Conservation (phyloP, 2,888 invertebrate genomes). For the Caprella mutica region DNA sequence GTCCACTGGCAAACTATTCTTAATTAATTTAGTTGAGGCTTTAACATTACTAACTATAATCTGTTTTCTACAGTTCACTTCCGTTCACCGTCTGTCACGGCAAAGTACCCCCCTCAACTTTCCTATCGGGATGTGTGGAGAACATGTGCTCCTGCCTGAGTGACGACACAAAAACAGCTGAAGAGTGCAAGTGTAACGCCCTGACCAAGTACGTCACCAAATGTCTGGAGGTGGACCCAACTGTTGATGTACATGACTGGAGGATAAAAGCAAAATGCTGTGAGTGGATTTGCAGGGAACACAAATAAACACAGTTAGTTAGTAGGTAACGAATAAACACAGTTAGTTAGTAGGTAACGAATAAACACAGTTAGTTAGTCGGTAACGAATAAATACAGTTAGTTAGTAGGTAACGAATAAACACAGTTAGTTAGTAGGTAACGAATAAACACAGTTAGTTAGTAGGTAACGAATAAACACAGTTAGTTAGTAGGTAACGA, state of each 20-base stretch:
- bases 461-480: no score
- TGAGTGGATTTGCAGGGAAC: no score
- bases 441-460: no score
- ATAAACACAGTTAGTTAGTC: no score
- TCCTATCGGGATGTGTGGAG: constrained; percentile 60
- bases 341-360: no score
- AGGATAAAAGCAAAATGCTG: constrained; percentile 36
- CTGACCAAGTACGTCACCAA: constrained; percentile 60
- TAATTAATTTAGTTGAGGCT: background rate
- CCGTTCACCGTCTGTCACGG: constrained; percentile 52
- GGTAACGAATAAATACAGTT: no score
- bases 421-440: no score
- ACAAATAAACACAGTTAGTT: no score
- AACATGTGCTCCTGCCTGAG: constrained; percentile 59
- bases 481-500: no score
- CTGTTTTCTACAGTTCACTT: constrained; percentile 45
- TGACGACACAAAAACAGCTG: constrained; percentile 40
- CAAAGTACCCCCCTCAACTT: constrained; percentile 55
- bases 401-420: no score
- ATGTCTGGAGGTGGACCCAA: constrained; percentile 54
- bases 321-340: no score
- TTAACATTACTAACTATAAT: background rate
- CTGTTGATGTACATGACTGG: constrained; percentile 51
- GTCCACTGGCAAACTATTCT: background rate
- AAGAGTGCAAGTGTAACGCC: constrained; percentile 56